These are phyloP conservation scores for Trididemnum miniatum DNA, from an alignment of 23 tunicate genomes.

Conservation along the genomic window DNA sequence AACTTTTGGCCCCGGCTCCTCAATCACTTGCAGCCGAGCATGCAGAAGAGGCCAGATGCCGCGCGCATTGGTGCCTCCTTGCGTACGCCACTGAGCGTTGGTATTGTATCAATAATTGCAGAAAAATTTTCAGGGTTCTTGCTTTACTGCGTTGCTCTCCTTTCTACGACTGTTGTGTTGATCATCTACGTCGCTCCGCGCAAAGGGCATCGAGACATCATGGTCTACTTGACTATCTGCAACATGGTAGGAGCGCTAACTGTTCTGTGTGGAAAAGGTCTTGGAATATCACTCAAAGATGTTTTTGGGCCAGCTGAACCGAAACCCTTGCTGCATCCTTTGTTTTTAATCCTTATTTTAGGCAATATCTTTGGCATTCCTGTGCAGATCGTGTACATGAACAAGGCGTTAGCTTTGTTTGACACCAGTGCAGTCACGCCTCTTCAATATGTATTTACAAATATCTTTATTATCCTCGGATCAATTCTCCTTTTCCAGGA, in stretches of 20 bases:
- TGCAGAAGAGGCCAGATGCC: no score
- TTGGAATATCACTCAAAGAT: constrained; percentile 70
- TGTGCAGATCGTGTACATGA: constrained; percentile 68
- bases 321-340: constrained; percentile 37
- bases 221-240: constrained; percentile 76
- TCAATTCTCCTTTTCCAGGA: constrained; percentile 80
- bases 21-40: no score
- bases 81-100: no score
- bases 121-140: constrained; percentile 77
- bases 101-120: no score
- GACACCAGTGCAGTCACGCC: constrained; percentile 79
- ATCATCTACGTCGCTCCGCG: constrained; percentile 55
- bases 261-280: constrained; percentile 85
- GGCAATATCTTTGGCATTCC: constrained; percentile 64
- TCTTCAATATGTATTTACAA: constrained; percentile 73
- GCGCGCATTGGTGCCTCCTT: no score
- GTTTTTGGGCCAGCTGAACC: constrained; percentile 4
- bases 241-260: constrained; percentile 81
- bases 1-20: no score
- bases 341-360: constrained; percentile 66
- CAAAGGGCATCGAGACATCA: constrained; percentile 62
- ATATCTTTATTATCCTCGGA: constrained; percentile 64
- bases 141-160: constrained; percentile 52
- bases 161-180: constrained; percentile 30
- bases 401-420: constrained; percentile 76